phyloP scores from a whole-genome alignment of 2,113 vertebrate species.

The Halcyon malimbica region DNA sequence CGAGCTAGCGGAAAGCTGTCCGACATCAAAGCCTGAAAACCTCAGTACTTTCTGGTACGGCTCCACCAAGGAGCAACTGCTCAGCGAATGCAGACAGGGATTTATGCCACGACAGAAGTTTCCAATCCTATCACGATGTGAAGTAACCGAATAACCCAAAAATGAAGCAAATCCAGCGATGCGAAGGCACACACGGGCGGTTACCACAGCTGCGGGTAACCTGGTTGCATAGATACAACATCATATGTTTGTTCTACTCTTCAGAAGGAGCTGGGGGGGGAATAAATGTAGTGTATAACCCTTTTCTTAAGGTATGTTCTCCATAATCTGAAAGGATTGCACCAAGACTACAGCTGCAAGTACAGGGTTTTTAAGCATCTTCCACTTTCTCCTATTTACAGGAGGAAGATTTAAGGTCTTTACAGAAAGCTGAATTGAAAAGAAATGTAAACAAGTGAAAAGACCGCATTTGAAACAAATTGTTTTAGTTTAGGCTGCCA shows the following conservation, averaged over 20 bases:
- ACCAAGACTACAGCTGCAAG: not conserved
- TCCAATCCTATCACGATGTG: not conserved
- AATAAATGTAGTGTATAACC: not conserved
- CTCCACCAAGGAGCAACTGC: not conserved
- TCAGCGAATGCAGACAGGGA: not conserved
- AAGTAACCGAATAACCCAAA: not conserved
- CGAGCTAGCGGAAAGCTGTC: not conserved
- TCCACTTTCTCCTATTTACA: not conserved
- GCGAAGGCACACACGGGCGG: slow-evolving; percentile 37
- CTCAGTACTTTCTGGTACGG: not conserved
- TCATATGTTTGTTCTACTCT: not conserved
- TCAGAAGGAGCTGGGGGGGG: not conserved
- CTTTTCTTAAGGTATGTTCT: not conserved
- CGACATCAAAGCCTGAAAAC: not conserved
- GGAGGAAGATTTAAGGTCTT: not conserved
- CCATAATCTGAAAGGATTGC: not conserved
- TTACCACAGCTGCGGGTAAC: not conserved
- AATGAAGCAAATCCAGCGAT: not conserved
- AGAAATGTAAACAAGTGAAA: not conserved
- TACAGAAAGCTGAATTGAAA: not conserved
- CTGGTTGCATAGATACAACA: slow-evolving; percentile 42
- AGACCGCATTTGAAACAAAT: not conserved
- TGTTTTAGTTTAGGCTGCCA: not conserved
- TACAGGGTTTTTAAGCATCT: not conserved
- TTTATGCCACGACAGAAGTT: not conserved